Evolutionary conservation across 2,888 invertebrate genomes (phyloP).

Genomic region (Philopedon plagiatum): DNA sequence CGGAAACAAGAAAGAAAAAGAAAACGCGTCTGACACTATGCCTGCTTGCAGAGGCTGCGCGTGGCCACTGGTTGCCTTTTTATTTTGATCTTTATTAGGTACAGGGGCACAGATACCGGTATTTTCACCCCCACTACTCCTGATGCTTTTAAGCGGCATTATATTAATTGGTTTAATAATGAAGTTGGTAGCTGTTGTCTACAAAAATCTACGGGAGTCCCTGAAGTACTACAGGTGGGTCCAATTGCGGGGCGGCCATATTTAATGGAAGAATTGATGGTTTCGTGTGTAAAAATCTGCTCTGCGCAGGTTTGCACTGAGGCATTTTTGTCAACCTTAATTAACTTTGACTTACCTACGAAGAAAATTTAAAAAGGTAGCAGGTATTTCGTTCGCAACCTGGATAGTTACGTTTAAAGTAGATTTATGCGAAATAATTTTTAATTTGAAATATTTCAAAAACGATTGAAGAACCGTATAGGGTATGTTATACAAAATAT

Average conservation of each 20-base stretch:
- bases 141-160: conserved; percentile 40
- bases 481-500: too few species aligned
- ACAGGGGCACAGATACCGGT: conserved; percentile 28
- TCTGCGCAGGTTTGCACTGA: too few species aligned
- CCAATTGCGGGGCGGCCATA: conserved; percentile 43
- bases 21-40: conserved; percentile 69
- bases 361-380: too few species aligned
- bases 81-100: conserved; percentile 1
- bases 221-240: conserved; percentile 35
- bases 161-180: conserved; percentile 56
- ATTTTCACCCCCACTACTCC: conserved; percentile 52
- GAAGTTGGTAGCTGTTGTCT: conserved; percentile 21
- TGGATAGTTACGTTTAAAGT: too few species aligned
- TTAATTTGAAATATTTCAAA: too few species aligned
- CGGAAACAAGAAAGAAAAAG: conserved; percentile 52
- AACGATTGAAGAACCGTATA: too few species aligned
- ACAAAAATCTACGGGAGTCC: conserved; percentile 28
- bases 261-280: conserved; percentile 38
- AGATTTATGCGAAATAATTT: too few species aligned
- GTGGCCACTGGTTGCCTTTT: conserved; percentile 13
- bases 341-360: too few species aligned
- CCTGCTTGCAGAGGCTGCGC: conserved; percentile 64
- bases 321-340: too few species aligned
- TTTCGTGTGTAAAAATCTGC: conserved; percentile 27
- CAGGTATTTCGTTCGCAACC: too few species aligned